Evolutionary conservation across 1,140 invertebrate genomes (phyloP), one percentile per base, ranked within the genome.

Genomic region (Onthophagus taurus): DNA sequence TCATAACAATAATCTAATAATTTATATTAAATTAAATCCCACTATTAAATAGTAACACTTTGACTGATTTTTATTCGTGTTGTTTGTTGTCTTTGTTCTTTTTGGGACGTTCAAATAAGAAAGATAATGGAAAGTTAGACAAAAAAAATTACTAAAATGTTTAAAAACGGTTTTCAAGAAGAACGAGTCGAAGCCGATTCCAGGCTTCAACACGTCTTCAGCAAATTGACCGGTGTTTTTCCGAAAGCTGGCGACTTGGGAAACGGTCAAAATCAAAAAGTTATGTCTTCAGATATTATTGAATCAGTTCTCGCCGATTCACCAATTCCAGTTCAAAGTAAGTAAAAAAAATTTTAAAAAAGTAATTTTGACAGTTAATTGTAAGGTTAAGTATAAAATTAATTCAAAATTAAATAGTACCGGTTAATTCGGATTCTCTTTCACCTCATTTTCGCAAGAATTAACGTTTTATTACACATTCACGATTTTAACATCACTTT

Each of bases 261-360:
- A 18, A 50, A 50, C 29, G 36, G 29, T 26, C 42, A 31, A 17
- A 48, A 42, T 37, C 50, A 50, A 17, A 60, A 60, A 37, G 52
- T 48, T 16, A 58, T 60, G 56, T 57, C 58, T n/a, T 58, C 58
- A 7, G 58, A 60, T 38, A 58, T 60, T 21, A 60, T 60, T 42
- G 58, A 60, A 34, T 58, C 58, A 17, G 58, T 60, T 14, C 38
- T 60, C 39, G 52, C 50, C 23, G 56, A 60, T 41, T 44, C 52
- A 26, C 56, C 58, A 12, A 36, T 58, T 23, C 58, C 58, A 14
- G 38, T 52, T 47, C 43, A 45, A 45, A 34, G 46, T 48, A 44
- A 48, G 46, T 47, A 39, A 24, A 11, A 23, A 17, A 35, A 35
- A 9, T 20, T 44, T 36, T 9, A 31, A 6, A n/a, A 13, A 2